These are phyloP conservation scores for Eupeodes corollae DNA, from an alignment of 1,140 invertebrate genomes.

Conservation along the genomic window DNA sequence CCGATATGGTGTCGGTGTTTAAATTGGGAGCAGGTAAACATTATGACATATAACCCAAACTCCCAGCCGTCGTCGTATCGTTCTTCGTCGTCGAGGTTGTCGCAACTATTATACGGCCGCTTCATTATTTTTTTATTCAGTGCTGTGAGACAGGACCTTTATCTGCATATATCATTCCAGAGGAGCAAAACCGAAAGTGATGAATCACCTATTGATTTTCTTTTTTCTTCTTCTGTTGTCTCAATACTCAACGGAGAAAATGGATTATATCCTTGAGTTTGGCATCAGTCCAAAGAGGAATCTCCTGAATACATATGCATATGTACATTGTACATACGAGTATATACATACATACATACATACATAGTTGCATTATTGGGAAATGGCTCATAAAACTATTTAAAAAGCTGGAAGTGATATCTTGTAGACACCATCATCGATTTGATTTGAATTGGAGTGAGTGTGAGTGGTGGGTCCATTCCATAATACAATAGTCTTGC, in stretches of 20 bases:
- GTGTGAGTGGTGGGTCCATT: not conserved
- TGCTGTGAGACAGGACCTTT: not conserved
- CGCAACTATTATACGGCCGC: no score
- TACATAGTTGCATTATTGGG: not conserved
- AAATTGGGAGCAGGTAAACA: no score
- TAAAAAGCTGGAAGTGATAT: not conserved
- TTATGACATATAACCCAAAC: no score
- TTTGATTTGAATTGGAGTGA: not conserved
- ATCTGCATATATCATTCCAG: not conserved
- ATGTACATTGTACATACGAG: not conserved
- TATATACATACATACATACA: not conserved
- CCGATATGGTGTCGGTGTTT: not conserved
- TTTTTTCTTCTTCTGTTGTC: not conserved
- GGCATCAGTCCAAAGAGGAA: no score
- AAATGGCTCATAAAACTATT: not conserved
- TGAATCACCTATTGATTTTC: not conserved
- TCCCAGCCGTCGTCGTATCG: not conserved
- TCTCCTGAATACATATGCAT: not conserved
- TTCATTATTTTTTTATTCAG: no score
- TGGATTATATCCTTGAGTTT: no score
- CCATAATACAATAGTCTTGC: not conserved
- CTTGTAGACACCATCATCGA: not conserved
- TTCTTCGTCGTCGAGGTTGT: no score
- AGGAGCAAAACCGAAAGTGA: not conserved
- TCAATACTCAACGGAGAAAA: not conserved